phyloP scores from a whole-genome alignment of 2,888 invertebrate genomes.

The Scaptomyza reducta region DNA sequence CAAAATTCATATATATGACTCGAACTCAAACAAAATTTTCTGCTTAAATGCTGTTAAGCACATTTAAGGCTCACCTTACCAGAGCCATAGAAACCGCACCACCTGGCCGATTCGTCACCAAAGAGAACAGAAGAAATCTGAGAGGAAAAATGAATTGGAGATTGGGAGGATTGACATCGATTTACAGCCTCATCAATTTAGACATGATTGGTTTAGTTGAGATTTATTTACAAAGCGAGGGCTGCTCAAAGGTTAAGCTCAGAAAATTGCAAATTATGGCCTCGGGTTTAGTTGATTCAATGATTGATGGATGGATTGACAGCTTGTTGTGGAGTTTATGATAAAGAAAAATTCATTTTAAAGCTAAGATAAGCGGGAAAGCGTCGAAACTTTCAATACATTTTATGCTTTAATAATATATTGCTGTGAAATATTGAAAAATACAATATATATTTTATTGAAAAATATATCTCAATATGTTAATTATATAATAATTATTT shows the following conservation, averaged over 20 bases:
- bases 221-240: constrained; percentile 52
- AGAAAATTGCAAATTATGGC: constrained; percentile 6
- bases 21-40: constrained; percentile 3
- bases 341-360: neutral
- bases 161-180: constrained; percentile 30
- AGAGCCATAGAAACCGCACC: constrained; percentile 11
- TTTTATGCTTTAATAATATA: too few species aligned
- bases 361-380: too few species aligned
- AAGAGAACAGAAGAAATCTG: constrained; percentile 10
- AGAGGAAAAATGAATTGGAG: neutral
- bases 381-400: too few species aligned
- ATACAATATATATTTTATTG: too few species aligned
- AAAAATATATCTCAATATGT: too few species aligned
- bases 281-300: constrained; percentile 16
- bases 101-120: constrained; percentile 7
- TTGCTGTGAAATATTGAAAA: too few species aligned
- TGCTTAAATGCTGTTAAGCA: constrained; percentile 44
- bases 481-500: too few species aligned
- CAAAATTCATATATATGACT: constrained; percentile 13
- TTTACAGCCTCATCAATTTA: constrained; percentile 56
- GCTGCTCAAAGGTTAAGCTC: neutral
- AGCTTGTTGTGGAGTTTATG: neutral
- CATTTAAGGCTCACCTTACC: constrained; percentile 31
- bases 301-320: constrained; percentile 22
- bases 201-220: constrained; percentile 70